A percentile compares a stretch with the other conserved stretches of the same genome.
Conservation (phyloP, 1,140 invertebrate genomes). For the Conopomorpha cramerella region DNA sequence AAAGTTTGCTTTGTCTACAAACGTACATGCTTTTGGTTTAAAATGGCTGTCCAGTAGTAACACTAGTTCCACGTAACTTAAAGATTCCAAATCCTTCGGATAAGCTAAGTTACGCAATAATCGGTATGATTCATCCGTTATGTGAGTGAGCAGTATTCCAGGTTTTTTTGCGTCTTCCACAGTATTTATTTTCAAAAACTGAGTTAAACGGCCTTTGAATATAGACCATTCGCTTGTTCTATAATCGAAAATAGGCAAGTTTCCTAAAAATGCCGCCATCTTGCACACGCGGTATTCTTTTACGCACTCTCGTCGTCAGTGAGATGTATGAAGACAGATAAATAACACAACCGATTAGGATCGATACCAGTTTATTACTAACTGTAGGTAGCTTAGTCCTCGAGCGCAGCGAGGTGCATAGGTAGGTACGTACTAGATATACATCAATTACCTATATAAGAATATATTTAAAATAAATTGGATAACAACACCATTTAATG, state of each 20-base stretch:
- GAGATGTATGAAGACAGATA: no score
- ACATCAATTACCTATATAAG: no score
- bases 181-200: conserved; percentile 1
- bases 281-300: no score
- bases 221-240: conserved; percentile 1
- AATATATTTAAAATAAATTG: no score
- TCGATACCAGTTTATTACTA: no score
- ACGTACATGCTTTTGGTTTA: conserved; percentile 2
- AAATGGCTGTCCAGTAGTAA: conserved; percentile 5
- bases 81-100: neutral
- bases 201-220: conserved; percentile 2
- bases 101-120: conserved; percentile 3
- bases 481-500: no score
- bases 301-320: no score
- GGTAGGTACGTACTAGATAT: no score
- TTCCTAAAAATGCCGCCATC: neutral
- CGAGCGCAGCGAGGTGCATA: no score
- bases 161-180: neutral
- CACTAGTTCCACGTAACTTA: neutral
- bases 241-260: neutral
- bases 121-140: conserved; percentile 3
- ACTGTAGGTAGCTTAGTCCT: no score
- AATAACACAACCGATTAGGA: no score
- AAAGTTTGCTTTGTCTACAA: conserved; percentile 3
- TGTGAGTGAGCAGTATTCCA: conserved; percentile 3